Evolutionary conservation across 2,113 vertebrate genomes (phyloP), one percentile per base, ranked within the genome.

Genomic region (Pseudolaguvia tuberculata): DNA sequence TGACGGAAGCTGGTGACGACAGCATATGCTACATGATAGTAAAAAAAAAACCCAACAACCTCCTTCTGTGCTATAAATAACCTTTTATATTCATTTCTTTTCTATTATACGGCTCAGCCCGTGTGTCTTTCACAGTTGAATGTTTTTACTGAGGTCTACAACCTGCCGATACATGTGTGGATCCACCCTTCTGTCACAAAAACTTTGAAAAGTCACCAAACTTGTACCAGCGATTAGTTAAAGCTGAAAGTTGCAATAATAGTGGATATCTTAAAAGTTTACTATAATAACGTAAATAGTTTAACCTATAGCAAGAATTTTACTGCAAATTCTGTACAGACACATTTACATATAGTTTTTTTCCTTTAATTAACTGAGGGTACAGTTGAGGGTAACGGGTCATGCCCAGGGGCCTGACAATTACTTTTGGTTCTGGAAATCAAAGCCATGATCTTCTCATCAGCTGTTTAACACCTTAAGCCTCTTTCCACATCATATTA

Each of bases 161-260:
- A 31, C 80, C 53, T 77, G 80, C 73, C 51, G 50, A n/a, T 70
- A 79, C 77, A 73, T 73, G 80, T 59, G 17, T 48, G 25, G 75
- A 42, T 58, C 61, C 73, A 70, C 57, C 77, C 70, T 35, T 65
- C 17, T 25, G 75, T 45, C 73, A 79, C 69, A 52, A 39, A n/a
- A 42, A 23, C 20, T 48, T 63, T 55, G 53, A 31, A 55, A 14
- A 73, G 80, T 73, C 80, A 77, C 70, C 70, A 68, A 79, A 82
- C 73, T 59, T 2, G 70, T 73, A 80, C 51, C 48, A 55, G 66
- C 21, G 56, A 71, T 53, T 27, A 53, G 50, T 27, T 68, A 17
- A 55, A 14, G 25, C 55, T 15, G 62, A 21, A 23, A 25, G 11
- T 23, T 21, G n/a, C n/a, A n/a, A n/a, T n/a, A n/a, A n/a, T n/a